Base-by-base conservation (phyloP, 2,888 invertebrate genomes). In the Chloroclysta siterata region DNA sequence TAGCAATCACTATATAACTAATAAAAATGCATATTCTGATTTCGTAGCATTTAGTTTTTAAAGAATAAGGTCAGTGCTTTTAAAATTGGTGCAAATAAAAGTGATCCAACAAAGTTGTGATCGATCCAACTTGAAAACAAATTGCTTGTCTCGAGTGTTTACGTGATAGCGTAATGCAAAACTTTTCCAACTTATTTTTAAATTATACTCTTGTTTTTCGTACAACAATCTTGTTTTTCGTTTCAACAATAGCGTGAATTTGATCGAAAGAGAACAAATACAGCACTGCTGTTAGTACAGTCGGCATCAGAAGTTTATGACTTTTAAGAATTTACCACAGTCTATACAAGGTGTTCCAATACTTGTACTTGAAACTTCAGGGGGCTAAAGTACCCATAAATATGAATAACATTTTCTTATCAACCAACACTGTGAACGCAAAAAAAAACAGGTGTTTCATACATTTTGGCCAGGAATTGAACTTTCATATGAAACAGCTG, bases 91-190 rank as follows among this genome's bases (percentile, higher is more conserved):
- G 15, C 13, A 33, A 54, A 54, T 10, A 55, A 36, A 10, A 47
- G n/a, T n/a, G 7, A 46, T 29, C 17, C 8, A 36, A 46, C 42
- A 44, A 55, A 47, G 36, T 55, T 47, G 36, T 17, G 55, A 55
- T 55, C 55, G 55, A 55, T 42, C 50, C 29, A 50, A 51, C 14
- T 48, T n/a, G 28, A 56, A 56, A 56, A 41, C 56, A 56, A 57
- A 57, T 55, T 47, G 28, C 51, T 41, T 2, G 13, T 17, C 46
- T 8, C 53, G 53, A 47, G 39, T 47, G 41, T 53, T 53, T 53
- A 60, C 53, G 28, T 17, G 46, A 17, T 52, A 15, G 13, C 15
- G 15, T 56, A 56, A 47, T 51, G 52, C 42, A 46, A 53, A 47
- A 53, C 33, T 53, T 56, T 22, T 29, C 39, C 15, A 53, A 50